Evolutionary conservation across 2,888 invertebrate genomes (phyloP).

Genomic region (Malachius bipustulatus): DNA sequence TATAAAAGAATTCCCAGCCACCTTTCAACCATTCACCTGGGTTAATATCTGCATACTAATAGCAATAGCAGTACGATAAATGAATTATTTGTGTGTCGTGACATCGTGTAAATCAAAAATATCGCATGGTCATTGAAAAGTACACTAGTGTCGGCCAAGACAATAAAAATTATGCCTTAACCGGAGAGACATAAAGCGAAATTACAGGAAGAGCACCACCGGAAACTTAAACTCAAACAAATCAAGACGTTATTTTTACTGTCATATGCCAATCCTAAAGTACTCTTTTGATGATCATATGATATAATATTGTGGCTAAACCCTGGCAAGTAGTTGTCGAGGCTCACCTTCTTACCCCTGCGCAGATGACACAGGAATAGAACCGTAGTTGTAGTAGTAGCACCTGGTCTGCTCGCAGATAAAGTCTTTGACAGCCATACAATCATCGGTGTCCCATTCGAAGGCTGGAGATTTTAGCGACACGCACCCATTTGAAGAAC

Average conservation of each 20-base stretch:
- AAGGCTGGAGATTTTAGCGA: constrained; percentile 64
- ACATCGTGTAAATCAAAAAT: too few relatives aligned
- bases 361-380: constrained; percentile 78
- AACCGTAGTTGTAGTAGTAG: constrained; percentile 84
- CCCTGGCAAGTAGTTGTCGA: constrained; percentile 29
- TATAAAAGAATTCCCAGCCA: constrained; percentile 28
- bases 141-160: constrained; percentile 5
- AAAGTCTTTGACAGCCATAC: constrained; percentile 72
- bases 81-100: too few relatives aligned
- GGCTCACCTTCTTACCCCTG: constrained; percentile 85
- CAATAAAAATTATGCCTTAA: too few relatives aligned
- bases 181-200: too few relatives aligned
- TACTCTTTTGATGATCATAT: constrained; percentile 12
- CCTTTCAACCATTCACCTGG: constrained; percentile 31
- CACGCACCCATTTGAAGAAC: constrained; percentile 60
- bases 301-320: too few relatives aligned
- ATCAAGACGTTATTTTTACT: too few relatives aligned
- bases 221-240: too few relatives aligned
- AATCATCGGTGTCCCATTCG: constrained; percentile 74
- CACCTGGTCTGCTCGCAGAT: constrained; percentile 84
- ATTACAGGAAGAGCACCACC: constrained; percentile 3
- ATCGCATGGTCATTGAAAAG: too few relatives aligned
- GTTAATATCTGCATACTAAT: constrained; percentile 19
- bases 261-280: too few relatives aligned
- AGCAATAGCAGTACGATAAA: neutral